phyloP scores from a whole-genome alignment of 2,113 vertebrate species.

The Atractosteus spatula region DNA sequence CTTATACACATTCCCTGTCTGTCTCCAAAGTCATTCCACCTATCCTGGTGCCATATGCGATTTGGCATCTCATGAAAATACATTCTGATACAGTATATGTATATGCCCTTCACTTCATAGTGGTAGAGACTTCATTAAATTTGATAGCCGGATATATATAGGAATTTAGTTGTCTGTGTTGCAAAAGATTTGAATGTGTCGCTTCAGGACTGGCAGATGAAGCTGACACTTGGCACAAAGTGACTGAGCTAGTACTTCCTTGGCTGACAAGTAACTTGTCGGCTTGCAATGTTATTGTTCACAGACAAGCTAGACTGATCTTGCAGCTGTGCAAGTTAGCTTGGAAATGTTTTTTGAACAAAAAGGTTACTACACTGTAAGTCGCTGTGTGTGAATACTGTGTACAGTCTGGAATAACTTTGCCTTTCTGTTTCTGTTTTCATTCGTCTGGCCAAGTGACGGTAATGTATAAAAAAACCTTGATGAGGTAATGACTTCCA shows the following conservation, averaged over 20 bases:
- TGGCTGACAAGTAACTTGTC: conserved; percentile 28
- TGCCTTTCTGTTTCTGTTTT: conserved; percentile 53
- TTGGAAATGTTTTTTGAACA: too few relatives aligned
- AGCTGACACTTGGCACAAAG: conserved; percentile 18
- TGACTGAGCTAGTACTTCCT: conserved; percentile 25
- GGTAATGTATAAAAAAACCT: conserved; percentile 57
- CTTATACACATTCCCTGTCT: too few relatives aligned
- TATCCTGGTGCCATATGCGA: conserved; percentile 39
- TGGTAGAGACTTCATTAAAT: too few relatives aligned
- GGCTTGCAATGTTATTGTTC: too few relatives aligned
- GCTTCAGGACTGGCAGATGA: too few relatives aligned
- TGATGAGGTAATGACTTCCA: conserved; percentile 62
- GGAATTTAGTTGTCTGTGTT: too few relatives aligned
- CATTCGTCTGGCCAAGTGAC: conserved; percentile 56
- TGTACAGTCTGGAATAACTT: conserved; percentile 44
- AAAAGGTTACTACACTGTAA: conserved; percentile 45
- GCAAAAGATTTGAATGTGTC: too few relatives aligned
- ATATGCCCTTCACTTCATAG: conserved; percentile 6
- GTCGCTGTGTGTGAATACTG: conserved; percentile 53
- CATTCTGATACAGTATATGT: conserved; percentile 12
- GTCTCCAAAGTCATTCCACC: too few relatives aligned
- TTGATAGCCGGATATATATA: too few relatives aligned
- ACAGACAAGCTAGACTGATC: too few relatives aligned
- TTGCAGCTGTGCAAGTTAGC: too few relatives aligned
- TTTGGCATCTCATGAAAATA: conserved; percentile 40